phyloP scores from a whole-genome alignment of 2,888 invertebrate species.

The Actias luna region DNA sequence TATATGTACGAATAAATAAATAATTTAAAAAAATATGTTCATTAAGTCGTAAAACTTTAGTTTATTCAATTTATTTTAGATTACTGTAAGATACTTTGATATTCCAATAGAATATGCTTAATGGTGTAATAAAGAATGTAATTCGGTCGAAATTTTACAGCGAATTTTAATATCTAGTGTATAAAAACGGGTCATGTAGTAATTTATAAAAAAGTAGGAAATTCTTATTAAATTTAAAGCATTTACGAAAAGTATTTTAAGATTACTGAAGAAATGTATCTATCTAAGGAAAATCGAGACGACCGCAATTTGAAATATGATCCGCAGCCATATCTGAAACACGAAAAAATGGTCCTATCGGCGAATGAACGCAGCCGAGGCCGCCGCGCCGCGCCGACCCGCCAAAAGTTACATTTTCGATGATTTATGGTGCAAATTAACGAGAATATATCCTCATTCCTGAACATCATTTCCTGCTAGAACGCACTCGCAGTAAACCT shows the following conservation, averaged over 20 bases:
- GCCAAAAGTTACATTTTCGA: constrained; percentile 71
- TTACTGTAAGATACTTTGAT: too few species aligned
- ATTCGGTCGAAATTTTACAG: too few species aligned
- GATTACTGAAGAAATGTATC: neutral
- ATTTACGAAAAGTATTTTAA: neutral
- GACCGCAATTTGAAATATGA: constrained; percentile 3
- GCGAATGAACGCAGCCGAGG: constrained; percentile 27
- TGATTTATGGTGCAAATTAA: constrained; percentile 82
- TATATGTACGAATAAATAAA: too few species aligned
- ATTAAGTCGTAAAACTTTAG: too few species aligned
- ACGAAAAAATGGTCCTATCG: constrained; percentile 32
- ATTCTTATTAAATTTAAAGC: neutral
- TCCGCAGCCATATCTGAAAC: constrained; percentile 43
- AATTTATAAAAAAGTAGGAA: too few species aligned
- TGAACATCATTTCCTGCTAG: constrained; percentile 79
- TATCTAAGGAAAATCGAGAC: neutral
- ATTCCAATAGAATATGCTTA: too few species aligned
- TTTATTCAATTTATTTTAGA: too few species aligned
- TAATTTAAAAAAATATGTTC: too few species aligned
- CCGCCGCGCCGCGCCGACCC: constrained; percentile 48
- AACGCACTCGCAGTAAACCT: constrained; percentile 64
- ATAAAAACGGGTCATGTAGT: too few species aligned
- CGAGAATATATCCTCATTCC: constrained; percentile 81
- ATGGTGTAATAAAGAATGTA: too few species aligned
- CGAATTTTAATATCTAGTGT: too few species aligned